Conservation (phyloP, 2,888 invertebrate species). For the Dermolepida albohirtum region DNA sequence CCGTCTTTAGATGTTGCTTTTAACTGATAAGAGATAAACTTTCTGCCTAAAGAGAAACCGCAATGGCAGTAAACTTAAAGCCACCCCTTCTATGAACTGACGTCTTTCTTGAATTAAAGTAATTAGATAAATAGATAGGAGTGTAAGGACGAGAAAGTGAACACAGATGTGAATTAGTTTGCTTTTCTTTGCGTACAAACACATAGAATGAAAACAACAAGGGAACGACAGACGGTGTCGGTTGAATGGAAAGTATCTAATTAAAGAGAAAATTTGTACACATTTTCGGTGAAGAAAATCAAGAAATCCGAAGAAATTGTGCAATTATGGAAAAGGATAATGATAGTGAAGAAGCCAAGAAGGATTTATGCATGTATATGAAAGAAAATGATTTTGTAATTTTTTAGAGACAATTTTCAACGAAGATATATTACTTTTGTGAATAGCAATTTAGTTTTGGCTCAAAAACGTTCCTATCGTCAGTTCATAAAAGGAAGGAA, state of each 20-base stretch:
- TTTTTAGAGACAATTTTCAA: too few species aligned
- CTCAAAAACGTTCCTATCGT: too few species aligned
- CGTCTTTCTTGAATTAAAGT: conserved; percentile 9
- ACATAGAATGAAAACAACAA: background rate
- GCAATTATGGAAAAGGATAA: too few species aligned
- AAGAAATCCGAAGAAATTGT: background rate
- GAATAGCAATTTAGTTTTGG: too few species aligned
- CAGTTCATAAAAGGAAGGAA: too few species aligned
- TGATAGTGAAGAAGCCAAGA: too few species aligned
- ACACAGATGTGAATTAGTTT: conserved; percentile 16
- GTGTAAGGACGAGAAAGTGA: conserved; percentile 1
- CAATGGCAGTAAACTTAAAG: conserved; percentile 1
- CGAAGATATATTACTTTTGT: too few species aligned
- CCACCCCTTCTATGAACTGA: background rate
- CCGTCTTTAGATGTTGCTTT: background rate
- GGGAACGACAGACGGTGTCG: background rate
- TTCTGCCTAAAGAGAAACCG: background rate
- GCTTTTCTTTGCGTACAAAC: background rate
- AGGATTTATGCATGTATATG: too few species aligned
- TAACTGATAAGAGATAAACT: background rate
- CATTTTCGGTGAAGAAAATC: background rate
- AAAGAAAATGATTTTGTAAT: too few species aligned
- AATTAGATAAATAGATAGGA: conserved; percentile 19
- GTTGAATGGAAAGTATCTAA: background rate
- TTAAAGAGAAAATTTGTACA: too few species aligned